These are phyloP conservation scores for Strix uralensis DNA, from an alignment of 2,113 vertebrate genomes.

Conservation along the genomic window DNA sequence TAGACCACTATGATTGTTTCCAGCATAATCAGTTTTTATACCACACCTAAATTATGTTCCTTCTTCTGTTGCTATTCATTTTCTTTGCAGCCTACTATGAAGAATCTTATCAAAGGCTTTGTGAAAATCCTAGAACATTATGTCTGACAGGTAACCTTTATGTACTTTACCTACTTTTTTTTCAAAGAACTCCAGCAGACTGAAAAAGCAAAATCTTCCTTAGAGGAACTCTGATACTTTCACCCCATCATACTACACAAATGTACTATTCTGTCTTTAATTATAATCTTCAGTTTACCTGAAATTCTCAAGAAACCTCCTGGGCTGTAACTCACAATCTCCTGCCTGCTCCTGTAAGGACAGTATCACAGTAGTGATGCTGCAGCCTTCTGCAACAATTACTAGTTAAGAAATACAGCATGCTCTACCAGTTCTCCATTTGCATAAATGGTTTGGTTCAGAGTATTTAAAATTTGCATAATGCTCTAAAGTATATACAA, in stretches of 20 bases:
- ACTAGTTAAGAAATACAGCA: neutral
- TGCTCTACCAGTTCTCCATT: neutral
- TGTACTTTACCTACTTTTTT: neutral
- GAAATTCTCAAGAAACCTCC: neutral
- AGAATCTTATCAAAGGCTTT: constrained; percentile 13
- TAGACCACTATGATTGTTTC: neutral
- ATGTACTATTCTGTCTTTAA: neutral
- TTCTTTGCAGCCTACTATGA: neutral
- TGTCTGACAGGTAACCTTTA: constrained; percentile 13
- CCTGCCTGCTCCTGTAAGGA: neutral
- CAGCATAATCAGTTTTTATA: neutral
- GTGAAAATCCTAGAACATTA: neutral
- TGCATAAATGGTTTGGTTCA: neutral
- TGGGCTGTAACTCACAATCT: neutral
- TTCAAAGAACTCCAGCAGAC: neutral
- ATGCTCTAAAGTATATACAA: neutral
- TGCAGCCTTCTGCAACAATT: neutral
- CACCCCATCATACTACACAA: neutral
- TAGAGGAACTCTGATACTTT: neutral
- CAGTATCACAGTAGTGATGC: neutral
- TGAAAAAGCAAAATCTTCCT: neutral
- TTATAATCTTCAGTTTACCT: neutral
- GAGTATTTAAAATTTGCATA: neutral
- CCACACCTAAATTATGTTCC: neutral
- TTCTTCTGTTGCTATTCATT: neutral